These are phyloP conservation scores for Euplexia lucipara DNA, from an alignment of 2,888 invertebrate genomes.

Conservation along the genomic window DNA sequence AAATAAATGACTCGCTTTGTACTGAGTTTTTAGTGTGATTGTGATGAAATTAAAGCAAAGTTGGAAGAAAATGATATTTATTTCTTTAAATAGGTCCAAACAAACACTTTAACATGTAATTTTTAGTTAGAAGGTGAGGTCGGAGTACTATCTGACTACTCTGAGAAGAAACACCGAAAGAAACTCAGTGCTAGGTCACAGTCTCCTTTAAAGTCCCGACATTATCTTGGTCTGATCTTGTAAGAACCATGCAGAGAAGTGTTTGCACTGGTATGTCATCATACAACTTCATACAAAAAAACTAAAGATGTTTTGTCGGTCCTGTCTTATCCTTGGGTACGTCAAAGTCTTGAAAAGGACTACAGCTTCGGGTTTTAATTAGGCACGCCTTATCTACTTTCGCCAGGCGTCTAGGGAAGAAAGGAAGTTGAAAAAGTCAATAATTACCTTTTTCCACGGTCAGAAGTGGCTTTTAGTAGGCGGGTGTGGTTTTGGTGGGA, in stretches of 20 bases:
- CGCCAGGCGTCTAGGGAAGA: conserved; percentile 75
- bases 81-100: no score
- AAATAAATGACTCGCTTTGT: no score
- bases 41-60: no score
- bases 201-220: no score
- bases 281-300: conserved; percentile 2
- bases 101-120: no score
- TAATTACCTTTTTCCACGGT: conserved; percentile 87
- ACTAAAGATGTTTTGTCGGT: conserved; percentile 7
- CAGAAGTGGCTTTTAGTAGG: conserved; percentile 79
- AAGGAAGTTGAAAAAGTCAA: conserved; percentile 85
- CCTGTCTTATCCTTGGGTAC: conserved; percentile 20
- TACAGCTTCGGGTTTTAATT: conserved; percentile 82
- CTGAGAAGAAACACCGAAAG: no score
- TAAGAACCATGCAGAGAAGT: not conserved
- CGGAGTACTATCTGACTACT: no score
- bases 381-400: conserved; percentile 83
- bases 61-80: no score
- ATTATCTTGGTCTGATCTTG: not conserved
- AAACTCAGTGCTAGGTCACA: no score
- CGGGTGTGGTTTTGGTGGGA: conserved; percentile 49
- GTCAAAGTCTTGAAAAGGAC: conserved; percentile 68
- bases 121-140: no score
- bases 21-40: no score
- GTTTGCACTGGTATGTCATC: not conserved